phyloP scores from a whole-genome alignment of 2,888 invertebrate species.

The Tupiocoris notatus region DNA sequence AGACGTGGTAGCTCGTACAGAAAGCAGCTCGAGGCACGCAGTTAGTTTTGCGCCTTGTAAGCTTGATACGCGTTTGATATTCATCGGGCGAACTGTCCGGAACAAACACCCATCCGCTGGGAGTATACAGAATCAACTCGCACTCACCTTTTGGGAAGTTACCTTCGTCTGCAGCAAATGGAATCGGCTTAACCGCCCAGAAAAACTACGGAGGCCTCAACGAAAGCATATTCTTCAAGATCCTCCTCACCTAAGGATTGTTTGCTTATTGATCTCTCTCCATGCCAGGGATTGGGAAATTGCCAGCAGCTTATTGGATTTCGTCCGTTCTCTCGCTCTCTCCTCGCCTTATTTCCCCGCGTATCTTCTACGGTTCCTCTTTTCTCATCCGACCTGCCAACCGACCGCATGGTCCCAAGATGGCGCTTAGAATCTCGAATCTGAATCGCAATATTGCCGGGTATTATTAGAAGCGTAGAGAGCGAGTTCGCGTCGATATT shows the following conservation, averaged over 20 bases:
- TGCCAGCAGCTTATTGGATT: conserved; percentile 43
- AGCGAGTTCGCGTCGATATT: neutral
- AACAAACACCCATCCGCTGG: conserved; percentile 19
- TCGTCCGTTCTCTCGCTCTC: conserved; percentile 19
- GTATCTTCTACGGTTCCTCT: neutral
- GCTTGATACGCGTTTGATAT: conserved; percentile 22
- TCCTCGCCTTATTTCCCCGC: conserved; percentile 7
- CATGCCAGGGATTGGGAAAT: conserved; percentile 39
- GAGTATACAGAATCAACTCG: neutral
- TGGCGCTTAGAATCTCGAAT: conserved; percentile 20
- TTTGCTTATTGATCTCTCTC: conserved; percentile 42
- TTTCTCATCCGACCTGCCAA: neutral
- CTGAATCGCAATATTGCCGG: conserved; percentile 10
- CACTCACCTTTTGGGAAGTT: neutral
- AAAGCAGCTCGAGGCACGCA: neutral
- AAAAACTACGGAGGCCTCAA: neutral
- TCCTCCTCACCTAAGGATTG: conserved; percentile 39
- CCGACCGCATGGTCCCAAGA: neutral
- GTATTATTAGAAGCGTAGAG: neutral
- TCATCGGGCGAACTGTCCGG: conserved; percentile 22
- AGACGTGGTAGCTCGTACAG: neutral
- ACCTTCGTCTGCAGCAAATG: neutral
- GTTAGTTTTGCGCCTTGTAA: neutral
- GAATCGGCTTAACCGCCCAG: neutral
- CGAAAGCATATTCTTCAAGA: conserved; percentile 35